Conservation (phyloP, 2,113 vertebrate genomes). For the Petroica traversi region DNA sequence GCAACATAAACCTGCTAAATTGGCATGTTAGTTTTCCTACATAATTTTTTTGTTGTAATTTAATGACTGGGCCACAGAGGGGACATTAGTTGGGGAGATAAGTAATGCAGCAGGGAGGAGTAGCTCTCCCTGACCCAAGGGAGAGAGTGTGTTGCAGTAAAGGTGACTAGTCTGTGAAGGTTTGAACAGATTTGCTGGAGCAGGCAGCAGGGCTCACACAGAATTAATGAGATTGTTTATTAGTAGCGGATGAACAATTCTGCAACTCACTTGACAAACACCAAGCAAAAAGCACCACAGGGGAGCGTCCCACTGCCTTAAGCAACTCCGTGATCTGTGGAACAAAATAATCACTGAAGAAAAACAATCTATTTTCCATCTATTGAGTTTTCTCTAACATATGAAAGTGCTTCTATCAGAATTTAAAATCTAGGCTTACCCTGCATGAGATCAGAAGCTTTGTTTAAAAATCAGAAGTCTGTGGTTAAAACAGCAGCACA, state of each 20-base stretch:
- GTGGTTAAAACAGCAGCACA: conserved; percentile 1
- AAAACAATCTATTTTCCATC: conserved; percentile 69
- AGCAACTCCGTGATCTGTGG: conserved; percentile 54
- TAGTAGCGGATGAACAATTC: conserved; percentile 65
- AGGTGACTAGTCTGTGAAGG: conserved; percentile 29
- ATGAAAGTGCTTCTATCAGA: conserved; percentile 48
- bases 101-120: neutral
- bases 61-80: neutral
- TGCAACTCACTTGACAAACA: conserved; percentile 62
- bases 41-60: neutral
- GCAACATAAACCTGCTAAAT: neutral
- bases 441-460: conserved; percentile 9
- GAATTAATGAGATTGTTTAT: conserved; percentile 71
- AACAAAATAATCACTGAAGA: conserved; percentile 66
- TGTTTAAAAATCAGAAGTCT: conserved; percentile 50
- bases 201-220: conserved; percentile 46
- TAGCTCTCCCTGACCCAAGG: neutral
- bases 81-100: neutral
- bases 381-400: conserved; percentile 45
- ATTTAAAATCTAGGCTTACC: conserved; percentile 55
- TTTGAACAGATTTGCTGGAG: conserved; percentile 55
- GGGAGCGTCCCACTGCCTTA: conserved; percentile 39
- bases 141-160: neutral
- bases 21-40: neutral
- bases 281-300: conserved; percentile 42